Evolutionary conservation across 2,113 vertebrate species (phyloP).

Genomic region (Oncorhynchus keta): DNA sequence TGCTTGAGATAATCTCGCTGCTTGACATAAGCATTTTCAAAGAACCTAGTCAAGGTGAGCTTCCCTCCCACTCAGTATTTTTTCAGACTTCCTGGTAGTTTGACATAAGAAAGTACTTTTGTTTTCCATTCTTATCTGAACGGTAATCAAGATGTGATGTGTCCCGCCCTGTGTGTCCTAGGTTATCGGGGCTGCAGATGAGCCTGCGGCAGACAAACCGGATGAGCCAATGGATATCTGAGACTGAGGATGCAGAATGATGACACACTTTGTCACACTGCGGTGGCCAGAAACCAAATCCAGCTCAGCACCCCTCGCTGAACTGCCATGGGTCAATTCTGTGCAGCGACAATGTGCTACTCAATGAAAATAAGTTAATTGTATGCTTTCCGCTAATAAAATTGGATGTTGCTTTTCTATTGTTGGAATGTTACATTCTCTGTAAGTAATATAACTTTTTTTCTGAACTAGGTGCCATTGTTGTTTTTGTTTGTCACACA

Average conservation of each 20-base stretch:
- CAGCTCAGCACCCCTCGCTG: constrained; percentile 23
- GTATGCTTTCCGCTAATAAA: constrained; percentile 47
- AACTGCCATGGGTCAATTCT: constrained; percentile 6
- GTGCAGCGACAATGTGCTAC: constrained; percentile 47
- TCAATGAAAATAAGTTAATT: constrained; percentile 34
- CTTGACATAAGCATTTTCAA: no score
- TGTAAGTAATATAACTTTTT: constrained; percentile 60
- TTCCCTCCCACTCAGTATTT: no score
- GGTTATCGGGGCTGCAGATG: constrained; percentile 81
- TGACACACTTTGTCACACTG: constrained; percentile 13
- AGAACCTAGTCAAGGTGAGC: no score
- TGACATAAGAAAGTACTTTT: no score
- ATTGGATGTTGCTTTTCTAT: constrained; percentile 66
- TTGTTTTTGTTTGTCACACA: not conserved
- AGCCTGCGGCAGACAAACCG: constrained; percentile 75
- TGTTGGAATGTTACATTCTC: constrained; percentile 47
- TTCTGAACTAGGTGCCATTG: constrained; percentile 39
- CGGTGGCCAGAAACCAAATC: constrained; percentile 14
- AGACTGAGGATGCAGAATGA: constrained; percentile 29
- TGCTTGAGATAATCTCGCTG: no score
- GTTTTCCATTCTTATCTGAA: no score
- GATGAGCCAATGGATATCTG: constrained; percentile 94
- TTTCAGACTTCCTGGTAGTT: no score
- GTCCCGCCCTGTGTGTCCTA: constrained; percentile 35
- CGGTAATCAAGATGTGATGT: no score